A percentile compares a stretch with the other conserved stretches of the same genome.
These are phyloP conservation scores for Drosophila conformis DNA, from an alignment of 2,888 invertebrate species.

Conservation along the genomic window DNA sequence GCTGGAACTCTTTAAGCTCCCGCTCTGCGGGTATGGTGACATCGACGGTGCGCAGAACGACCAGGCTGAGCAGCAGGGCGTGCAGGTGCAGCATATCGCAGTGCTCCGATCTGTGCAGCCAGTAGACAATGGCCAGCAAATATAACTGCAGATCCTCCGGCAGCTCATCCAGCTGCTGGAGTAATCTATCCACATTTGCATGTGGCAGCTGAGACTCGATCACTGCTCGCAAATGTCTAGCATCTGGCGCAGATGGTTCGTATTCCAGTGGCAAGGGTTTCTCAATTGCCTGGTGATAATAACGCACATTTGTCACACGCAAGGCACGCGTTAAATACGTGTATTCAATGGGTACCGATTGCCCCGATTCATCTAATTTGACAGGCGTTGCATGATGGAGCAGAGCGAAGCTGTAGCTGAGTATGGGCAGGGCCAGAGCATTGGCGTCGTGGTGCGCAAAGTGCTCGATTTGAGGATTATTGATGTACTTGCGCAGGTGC, in stretches of 20 bases:
- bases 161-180: slow-evolving; percentile 67
- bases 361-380: slow-evolving; percentile 47
- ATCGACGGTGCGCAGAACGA: slow-evolving; percentile 81
- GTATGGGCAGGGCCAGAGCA: slow-evolving; percentile 87
- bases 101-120: slow-evolving; percentile 81
- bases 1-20: slow-evolving; percentile 75
- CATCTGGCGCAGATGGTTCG: slow-evolving; percentile 70
- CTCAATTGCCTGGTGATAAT: slow-evolving; percentile 70
- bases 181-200: slow-evolving; percentile 62
- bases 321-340: slow-evolving; percentile 82
- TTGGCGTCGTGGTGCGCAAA: slow-evolving; percentile 87
- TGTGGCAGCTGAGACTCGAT: slow-evolving; percentile 66
- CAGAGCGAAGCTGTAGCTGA: slow-evolving; percentile 87
- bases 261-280: slow-evolving; percentile 52
- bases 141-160: slow-evolving; percentile 81
- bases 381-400: slow-evolving; percentile 73
- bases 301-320: slow-evolving; percentile 81
- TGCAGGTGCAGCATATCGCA: slow-evolving; percentile 81
- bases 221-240: slow-evolving; percentile 67
- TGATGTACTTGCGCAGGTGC: slow-evolving; percentile 88
- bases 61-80: slow-evolving; percentile 79
- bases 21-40: slow-evolving; percentile 82
- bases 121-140: slow-evolving; percentile 82
- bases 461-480: slow-evolving; percentile 90
- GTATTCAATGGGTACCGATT: slow-evolving; percentile 60